phyloP scores from a whole-genome alignment of 2,113 vertebrate species.

The Catagonus wagneri region DNA sequence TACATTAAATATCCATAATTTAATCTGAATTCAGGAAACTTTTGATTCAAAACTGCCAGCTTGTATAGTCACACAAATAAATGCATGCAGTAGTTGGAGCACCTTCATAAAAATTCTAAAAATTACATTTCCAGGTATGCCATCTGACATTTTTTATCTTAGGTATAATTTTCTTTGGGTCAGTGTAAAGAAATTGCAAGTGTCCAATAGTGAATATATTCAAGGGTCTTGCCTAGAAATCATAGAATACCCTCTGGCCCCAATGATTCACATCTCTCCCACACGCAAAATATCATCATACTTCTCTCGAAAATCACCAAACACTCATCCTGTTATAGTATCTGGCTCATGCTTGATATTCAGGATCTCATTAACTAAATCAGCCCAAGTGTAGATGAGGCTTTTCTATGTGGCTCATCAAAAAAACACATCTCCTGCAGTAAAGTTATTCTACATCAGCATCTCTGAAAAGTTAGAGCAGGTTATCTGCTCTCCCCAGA shows the following conservation, averaged over 20 bases:
- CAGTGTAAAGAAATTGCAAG: not conserved
- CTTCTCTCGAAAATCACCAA: not conserved
- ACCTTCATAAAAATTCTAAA: not conserved
- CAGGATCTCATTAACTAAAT: not conserved
- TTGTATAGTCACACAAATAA: not conserved
- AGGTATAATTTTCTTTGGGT: not conserved
- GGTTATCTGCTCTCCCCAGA: not conserved
- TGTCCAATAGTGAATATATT: not conserved
- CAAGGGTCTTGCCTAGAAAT: not conserved
- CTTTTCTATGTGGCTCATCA: not conserved
- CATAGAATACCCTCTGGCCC: not conserved
- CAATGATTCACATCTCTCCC: not conserved
- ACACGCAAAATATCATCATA: not conserved
- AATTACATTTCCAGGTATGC: not conserved
- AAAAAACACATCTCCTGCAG: not conserved
- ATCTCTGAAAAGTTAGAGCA: not conserved
- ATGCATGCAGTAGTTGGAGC: not conserved
- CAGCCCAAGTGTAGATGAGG: not conserved
- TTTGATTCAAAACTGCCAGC: not conserved
- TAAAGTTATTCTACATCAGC: not conserved
- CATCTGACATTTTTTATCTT: not conserved
- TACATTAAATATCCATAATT: not conserved
- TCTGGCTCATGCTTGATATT: not conserved
- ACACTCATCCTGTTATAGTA: not conserved
- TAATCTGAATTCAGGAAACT: not conserved